A percentile compares a stretch with the other conserved stretches of the same genome.
phyloP scores from a whole-genome alignment of 2,113 vertebrate species.

The Petrocephalus zakoni region DNA sequence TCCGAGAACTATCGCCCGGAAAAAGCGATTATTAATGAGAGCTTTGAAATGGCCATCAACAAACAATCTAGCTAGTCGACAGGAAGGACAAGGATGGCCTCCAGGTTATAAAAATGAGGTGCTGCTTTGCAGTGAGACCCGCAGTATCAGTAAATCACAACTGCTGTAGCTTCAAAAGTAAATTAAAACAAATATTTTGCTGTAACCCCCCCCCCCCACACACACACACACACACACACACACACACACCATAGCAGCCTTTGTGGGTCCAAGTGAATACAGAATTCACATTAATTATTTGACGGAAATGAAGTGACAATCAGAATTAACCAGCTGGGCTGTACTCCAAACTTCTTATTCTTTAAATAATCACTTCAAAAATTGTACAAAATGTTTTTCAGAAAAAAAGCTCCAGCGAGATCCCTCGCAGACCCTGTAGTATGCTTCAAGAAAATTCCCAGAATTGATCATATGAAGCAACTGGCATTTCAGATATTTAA shows the following conservation, averaged over 20 bases:
- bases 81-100: slow-evolving; percentile 1
- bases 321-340: not conserved
- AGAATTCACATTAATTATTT: not conserved
- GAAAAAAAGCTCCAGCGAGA: not conserved
- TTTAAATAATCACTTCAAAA: not conserved
- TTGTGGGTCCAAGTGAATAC: not conserved
- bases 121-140: not conserved
- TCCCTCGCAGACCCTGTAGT: not conserved
- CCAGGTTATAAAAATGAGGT: not conserved
- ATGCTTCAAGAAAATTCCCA: not conserved
- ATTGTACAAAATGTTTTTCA: not conserved
- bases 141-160: not conserved
- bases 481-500: no score
- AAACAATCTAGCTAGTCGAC: not conserved
- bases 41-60: not conserved
- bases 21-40: not conserved
- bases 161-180: not conserved
- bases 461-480: not conserved
- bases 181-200: not conserved
- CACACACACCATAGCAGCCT: not conserved
- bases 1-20: not conserved
- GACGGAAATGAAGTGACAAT: not conserved
- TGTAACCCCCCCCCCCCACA: not conserved
- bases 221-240: not conserved
- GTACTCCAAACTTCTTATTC: not conserved